A percentile compares a stretch with the other conserved stretches of the same genome.
Conservation (phyloP, 2,888 invertebrate genomes). For the Prosapia bicincta region DNA sequence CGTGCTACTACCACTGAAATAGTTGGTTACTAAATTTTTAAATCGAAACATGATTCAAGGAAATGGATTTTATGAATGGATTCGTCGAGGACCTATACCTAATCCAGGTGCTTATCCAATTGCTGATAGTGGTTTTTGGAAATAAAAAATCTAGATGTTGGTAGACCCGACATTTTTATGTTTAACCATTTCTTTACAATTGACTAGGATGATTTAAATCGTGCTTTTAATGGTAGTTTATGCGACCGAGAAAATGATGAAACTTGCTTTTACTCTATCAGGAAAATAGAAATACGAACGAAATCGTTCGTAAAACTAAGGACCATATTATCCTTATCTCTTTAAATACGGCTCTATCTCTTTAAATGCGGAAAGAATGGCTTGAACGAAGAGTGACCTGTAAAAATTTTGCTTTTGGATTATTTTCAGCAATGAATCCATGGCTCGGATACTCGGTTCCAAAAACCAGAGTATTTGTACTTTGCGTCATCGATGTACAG, state of each 20-base stretch:
- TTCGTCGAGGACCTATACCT: not conserved
- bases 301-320: slow-evolving; percentile 34
- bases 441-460: too few species aligned
- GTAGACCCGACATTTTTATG: not conserved
- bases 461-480: too few species aligned
- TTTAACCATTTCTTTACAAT: slow-evolving; percentile 16
- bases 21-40: too few species aligned
- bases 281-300: slow-evolving; percentile 22
- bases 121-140: slow-evolving; percentile 11
- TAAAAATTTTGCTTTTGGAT: not conserved
- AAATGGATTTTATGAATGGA: not conserved
- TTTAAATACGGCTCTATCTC: too few species aligned
- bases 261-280: slow-evolving; percentile 24
- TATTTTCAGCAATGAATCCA: too few species aligned
- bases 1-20: too few species aligned
- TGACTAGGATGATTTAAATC: slow-evolving; percentile 28
- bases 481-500: too few species aligned
- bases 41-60: too few species aligned
- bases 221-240: slow-evolving; percentile 12
- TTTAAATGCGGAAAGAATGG: too few species aligned
- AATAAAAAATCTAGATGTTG: slow-evolving; percentile 34
- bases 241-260: not conserved
- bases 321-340: too few species aligned
- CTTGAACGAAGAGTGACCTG: slow-evolving; percentile 34
- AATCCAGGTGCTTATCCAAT: not conserved